Evolutionary conservation across 1,140 invertebrate species (phyloP), one percentile per base, ranked within the genome.

Genomic region (Drosophila ercepeae): DNA sequence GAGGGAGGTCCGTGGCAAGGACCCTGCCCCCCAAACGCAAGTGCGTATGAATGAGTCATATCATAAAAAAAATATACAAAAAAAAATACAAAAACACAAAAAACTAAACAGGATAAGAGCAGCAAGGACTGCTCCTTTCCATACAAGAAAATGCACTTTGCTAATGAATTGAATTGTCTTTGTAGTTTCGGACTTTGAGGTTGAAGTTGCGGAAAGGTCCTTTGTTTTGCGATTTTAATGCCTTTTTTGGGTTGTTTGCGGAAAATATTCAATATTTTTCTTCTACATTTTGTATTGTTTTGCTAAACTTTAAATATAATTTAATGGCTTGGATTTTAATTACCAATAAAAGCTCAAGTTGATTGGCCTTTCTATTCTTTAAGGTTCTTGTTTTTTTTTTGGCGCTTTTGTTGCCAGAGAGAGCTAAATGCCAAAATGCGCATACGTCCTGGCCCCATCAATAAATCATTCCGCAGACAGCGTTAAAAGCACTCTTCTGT

Each of bases 381-480:
- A 68, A 67, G 61, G 13, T 27, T n/a, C n/a, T n/a, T n/a, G n/a
- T n/a, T n/a, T n/a, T n/a, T n/a, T 53, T 67, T 67, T 68, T 36
- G 55, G 55, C 29, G 69, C 55, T 68, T 60, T 51, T 73, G 63
- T 75, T 78, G 71, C 78, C 75, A 67, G 57, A 76, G 77, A 67
- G 57, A 76, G 77, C 58, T 75, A 81, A 74, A 68, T 74, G 77
- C 70, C 58, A 75, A 81, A 74, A 68, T 74, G 77, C 70, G 65
- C 78, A 81, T 76, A 79, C 75, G 61, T 45, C 52, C 67, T 64
- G 61, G 64, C 57, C 58, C 68, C 76, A 78, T 88, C 82, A 86
- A 86, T 86, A 86, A 86, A 86, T 86, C 81, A 86, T 86, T 81
- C 71, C 54, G 59, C 76, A 86, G 81, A 86, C 81, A 86, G 75